A percentile compares a stretch with the other conserved stretches of the same genome.
These are phyloP conservation scores for Yasuhikotakia modesta DNA, from an alignment of 2,797 vertebrate genomes.

Conservation along the genomic window DNA sequence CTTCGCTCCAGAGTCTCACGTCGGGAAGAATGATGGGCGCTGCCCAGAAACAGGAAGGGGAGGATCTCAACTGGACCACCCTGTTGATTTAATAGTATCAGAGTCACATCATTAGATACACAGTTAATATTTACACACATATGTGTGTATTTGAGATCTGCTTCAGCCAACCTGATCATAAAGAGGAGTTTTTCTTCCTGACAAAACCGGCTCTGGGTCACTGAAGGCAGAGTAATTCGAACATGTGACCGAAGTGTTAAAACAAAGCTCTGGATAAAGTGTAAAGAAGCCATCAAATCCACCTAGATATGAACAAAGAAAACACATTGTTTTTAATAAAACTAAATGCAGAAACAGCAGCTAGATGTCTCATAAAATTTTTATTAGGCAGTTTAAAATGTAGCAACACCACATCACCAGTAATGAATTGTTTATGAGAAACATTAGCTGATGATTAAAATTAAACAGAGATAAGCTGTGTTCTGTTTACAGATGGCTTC, in stretches of 20 bases:
- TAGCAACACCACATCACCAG: constrained; percentile 1
- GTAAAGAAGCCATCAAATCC: constrained; percentile 81
- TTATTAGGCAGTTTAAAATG: background rate
- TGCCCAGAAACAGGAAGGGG: constrained; percentile 86
- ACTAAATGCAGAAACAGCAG: too few species aligned
- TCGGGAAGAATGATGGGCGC: constrained; percentile 82
- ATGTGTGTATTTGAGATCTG: background rate
- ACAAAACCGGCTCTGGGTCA: constrained; percentile 63
- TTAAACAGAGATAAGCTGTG: too few species aligned
- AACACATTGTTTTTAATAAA: constrained; percentile 12
- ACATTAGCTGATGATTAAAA: too few species aligned
- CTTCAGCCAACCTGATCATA: constrained; percentile 80
- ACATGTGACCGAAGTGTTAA: constrained; percentile 57
- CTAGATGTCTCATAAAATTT: background rate
- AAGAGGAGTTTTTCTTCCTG: constrained; percentile 72
- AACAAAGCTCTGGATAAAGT: constrained; percentile 80
- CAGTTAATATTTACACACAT: background rate
- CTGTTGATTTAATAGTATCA: constrained; percentile 64
- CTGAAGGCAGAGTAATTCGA: constrained; percentile 49
- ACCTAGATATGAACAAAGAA: constrained; percentile 69
- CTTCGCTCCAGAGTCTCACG: constrained; percentile 77
- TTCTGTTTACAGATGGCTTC: too few species aligned
- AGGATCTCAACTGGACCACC: constrained; percentile 85
- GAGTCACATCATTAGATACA: background rate
- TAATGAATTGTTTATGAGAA: too few species aligned